Evolutionary conservation across 2,113 vertebrate species (phyloP).

Genomic region (Pluvialis apricaria): DNA sequence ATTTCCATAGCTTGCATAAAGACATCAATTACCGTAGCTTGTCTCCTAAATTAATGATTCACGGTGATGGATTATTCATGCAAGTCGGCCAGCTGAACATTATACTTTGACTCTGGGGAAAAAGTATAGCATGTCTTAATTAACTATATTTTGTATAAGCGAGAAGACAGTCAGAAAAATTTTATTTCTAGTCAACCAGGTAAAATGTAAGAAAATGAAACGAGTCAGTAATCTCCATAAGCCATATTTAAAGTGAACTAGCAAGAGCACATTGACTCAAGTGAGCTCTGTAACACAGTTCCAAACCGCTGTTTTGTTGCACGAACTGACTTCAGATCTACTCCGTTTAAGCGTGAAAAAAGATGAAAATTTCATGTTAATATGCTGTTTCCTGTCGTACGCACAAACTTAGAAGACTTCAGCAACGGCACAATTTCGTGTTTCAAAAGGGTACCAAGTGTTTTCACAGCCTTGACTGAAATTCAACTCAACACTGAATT

Average conservation of each 20-base stretch:
- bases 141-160: slow-evolving; percentile 46
- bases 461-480: background rate
- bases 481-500: background rate
- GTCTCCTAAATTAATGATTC: slow-evolving; percentile 63
- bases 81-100: slow-evolving; percentile 38
- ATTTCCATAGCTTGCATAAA: slow-evolving; percentile 57
- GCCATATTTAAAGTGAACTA: background rate
- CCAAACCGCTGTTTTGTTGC: slow-evolving; percentile 1
- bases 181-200: slow-evolving; percentile 6
- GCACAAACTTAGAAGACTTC: background rate
- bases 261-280: background rate
- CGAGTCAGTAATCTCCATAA: background rate
- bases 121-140: slow-evolving; percentile 60
- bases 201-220: slow-evolving; percentile 8
- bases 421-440: background rate
- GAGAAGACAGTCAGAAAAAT: slow-evolving; percentile 19
- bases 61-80: slow-evolving; percentile 65
- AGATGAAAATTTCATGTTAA: slow-evolving; percentile 32
- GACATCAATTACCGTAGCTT: slow-evolving; percentile 61
- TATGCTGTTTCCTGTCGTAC: background rate
- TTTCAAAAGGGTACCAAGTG: background rate
- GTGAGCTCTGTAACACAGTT: background rate
- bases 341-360: slow-evolving; percentile 22
- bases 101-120: slow-evolving; percentile 47
- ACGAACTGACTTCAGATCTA: slow-evolving; percentile 4